Evolutionary conservation across 1,140 invertebrate species (phyloP).

Genomic region (Lordiphosa stackelbergi): DNA sequence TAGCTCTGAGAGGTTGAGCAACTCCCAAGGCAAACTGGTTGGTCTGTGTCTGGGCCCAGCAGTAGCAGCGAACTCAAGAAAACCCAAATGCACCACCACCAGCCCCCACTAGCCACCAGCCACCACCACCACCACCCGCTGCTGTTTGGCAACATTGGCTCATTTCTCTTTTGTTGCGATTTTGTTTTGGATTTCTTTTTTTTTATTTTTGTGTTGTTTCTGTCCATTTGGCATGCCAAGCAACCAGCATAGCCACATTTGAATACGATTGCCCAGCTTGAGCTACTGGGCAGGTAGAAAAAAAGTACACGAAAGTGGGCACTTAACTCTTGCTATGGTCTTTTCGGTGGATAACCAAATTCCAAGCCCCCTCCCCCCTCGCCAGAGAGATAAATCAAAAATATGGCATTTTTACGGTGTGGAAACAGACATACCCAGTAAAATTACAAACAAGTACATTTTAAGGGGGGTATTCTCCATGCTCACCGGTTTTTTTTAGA

Average conservation of each 20-base stretch:
- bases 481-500: too few species aligned
- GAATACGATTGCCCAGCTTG: conserved; percentile 39
- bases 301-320: too few species aligned
- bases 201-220: conserved; percentile 25
- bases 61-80: conserved; percentile 11
- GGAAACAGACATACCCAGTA: too few species aligned
- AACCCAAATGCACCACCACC: conserved; percentile 21
- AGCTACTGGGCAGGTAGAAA: neutral
- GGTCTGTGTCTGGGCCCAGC: conserved; percentile 3
- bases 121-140: conserved; percentile 17
- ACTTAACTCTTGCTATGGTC: too few species aligned
- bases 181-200: conserved; percentile 19
- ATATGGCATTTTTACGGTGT: too few species aligned
- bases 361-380: too few species aligned
- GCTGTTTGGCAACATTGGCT: conserved; percentile 33
- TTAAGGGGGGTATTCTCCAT: too few species aligned
- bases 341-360: too few species aligned
- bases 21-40: conserved; percentile 66
- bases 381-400: too few species aligned
- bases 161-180: conserved; percentile 54
- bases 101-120: conserved; percentile 9
- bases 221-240: conserved; percentile 62
- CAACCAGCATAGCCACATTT: conserved; percentile 43
- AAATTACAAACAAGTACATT: too few species aligned
- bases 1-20: conserved; percentile 49